phyloP scores from a whole-genome alignment of 1,140 invertebrate genomes.

The Lepidurus couesii region DNA sequence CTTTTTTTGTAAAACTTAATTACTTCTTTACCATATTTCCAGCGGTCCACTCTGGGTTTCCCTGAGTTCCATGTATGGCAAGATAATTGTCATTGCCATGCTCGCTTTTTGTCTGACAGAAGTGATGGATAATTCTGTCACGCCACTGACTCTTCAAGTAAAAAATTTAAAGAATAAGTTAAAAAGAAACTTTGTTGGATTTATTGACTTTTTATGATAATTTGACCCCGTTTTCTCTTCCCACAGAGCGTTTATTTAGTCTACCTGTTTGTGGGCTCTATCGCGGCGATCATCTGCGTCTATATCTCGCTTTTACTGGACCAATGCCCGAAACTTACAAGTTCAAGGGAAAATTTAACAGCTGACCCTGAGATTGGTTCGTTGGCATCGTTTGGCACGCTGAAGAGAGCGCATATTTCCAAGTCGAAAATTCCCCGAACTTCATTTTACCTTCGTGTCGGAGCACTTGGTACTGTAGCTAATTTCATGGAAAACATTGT shows the following conservation, averaged over 20 bases:
- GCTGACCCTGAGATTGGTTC: slow-evolving; percentile 43
- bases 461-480: slow-evolving; percentile 52
- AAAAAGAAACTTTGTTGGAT: neutral
- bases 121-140: slow-evolving; percentile 55
- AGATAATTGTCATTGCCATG: slow-evolving; percentile 55
- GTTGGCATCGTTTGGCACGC: slow-evolving; percentile 52
- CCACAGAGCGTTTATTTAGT: slow-evolving; percentile 57
- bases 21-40: slow-evolving; percentile 39
- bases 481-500: slow-evolving; percentile 35
- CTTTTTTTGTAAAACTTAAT: neutral
- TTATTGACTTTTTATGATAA: slow-evolving; percentile 32
- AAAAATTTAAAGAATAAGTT: slow-evolving; percentile 27
- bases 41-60: slow-evolving; percentile 55
- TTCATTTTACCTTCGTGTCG: slow-evolving; percentile 61
- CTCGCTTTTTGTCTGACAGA: slow-evolving; percentile 55
- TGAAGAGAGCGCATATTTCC: slow-evolving; percentile 54
- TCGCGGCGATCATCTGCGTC: slow-evolving; percentile 58
- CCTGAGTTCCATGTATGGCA: slow-evolving; percentile 57
- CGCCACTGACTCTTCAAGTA: slow-evolving; percentile 57
- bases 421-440: slow-evolving; percentile 52
- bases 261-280: slow-evolving; percentile 58
- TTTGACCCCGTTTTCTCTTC: slow-evolving; percentile 38
- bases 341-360: slow-evolving; percentile 40
- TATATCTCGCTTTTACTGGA: slow-evolving; percentile 58
- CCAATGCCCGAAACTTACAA: slow-evolving; percentile 48